phyloP scores from a whole-genome alignment of 2,113 vertebrate genomes.

The Thymallus thymallus region DNA sequence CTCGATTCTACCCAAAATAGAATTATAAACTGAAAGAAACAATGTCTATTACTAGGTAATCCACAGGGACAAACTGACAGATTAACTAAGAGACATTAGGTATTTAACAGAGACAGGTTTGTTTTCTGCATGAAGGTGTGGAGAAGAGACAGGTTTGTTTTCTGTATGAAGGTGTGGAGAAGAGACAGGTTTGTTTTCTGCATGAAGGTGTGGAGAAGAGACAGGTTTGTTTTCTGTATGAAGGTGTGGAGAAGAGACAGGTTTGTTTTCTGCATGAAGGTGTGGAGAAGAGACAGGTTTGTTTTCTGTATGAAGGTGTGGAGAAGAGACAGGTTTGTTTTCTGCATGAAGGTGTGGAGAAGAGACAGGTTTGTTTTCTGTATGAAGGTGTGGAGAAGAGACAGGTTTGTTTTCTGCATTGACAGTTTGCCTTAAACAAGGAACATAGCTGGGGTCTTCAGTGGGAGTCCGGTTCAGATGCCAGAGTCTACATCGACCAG shows the following conservation, averaged over 20 bases:
- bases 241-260: too few relatives aligned
- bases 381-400: neutral
- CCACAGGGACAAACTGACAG: slow-evolving; percentile 10
- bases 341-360: neutral
- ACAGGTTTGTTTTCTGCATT: slow-evolving; percentile 21
- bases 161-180: too few relatives aligned
- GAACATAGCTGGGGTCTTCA: slow-evolving; percentile 6
- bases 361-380: neutral
- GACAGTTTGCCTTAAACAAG: slow-evolving; percentile 30
- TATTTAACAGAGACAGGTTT: neutral
- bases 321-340: slow-evolving; percentile 16
- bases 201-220: too few relatives aligned
- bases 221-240: neutral
- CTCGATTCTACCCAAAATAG: slow-evolving; percentile 21
- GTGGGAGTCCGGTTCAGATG: slow-evolving; percentile 29
- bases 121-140: neutral
- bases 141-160: too few relatives aligned
- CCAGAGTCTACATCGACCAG: slow-evolving; percentile 71
- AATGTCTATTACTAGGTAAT: slow-evolving; percentile 24
- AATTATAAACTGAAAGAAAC: slow-evolving; percentile 11
- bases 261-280: too few relatives aligned
- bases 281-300: too few relatives aligned
- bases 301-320: too few relatives aligned
- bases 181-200: too few relatives aligned
- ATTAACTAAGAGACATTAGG: neutral